Percentiles rank a stretch among this genome's conserved stretches.
Evolutionary conservation across 1,140 invertebrate genomes (phyloP).

Genomic region (Polypedilum pembai): DNA sequence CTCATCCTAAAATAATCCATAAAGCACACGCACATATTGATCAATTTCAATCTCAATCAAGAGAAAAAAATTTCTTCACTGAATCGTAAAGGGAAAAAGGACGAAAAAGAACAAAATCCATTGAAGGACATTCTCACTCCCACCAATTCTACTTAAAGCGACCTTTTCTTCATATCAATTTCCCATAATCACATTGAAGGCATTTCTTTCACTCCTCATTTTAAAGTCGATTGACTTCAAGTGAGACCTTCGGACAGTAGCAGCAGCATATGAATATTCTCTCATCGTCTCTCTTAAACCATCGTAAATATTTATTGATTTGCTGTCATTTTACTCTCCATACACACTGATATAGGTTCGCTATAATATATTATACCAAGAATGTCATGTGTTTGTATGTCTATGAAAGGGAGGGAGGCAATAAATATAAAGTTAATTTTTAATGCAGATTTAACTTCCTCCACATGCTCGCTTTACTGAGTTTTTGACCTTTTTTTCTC

Average conservation of each 20-base stretch:
- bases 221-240: neutral
- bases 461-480: neutral
- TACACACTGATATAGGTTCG: neutral
- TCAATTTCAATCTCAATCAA: too few relatives aligned
- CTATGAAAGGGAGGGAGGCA: too few relatives aligned
- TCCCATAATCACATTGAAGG: too few relatives aligned
- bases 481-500: neutral
- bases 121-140: too few relatives aligned
- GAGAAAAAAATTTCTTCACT: too few relatives aligned
- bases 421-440: conserved; percentile 29
- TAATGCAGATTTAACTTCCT: conserved; percentile 25
- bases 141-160: too few relatives aligned
- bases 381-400: neutral
- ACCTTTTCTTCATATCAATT: too few relatives aligned
- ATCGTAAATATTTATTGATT: neutral
- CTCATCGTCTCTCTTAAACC: neutral
- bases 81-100: too few relatives aligned
- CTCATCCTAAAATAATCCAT: too few relatives aligned
- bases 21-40: too few relatives aligned
- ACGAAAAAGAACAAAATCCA: too few relatives aligned
- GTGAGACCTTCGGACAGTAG: neutral
- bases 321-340: conserved; percentile 6
- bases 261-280: conserved; percentile 24
- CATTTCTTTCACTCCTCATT: neutral
- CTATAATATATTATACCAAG: neutral